phyloP scores from a whole-genome alignment of 2,113 vertebrate species.

The Rhinopithecus roxellana region DNA sequence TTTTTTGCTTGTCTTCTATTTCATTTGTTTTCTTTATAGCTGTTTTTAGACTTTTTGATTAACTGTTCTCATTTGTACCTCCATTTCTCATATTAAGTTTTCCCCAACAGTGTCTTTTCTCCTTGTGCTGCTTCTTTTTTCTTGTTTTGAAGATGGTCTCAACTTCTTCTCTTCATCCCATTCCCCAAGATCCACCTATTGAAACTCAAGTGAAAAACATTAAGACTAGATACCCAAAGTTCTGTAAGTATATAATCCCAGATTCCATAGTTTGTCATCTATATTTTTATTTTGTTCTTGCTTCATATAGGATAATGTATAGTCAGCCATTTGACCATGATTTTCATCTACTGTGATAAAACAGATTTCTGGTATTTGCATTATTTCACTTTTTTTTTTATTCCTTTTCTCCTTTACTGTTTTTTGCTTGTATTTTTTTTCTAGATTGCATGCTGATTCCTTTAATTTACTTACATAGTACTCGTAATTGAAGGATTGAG shows the following conservation, averaged over 20 bases:
- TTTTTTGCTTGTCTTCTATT: neutral
- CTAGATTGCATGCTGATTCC: neutral
- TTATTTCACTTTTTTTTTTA: neutral
- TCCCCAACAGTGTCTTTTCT: neutral
- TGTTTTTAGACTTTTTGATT: neutral
- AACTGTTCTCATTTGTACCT: neutral
- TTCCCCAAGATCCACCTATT: neutral
- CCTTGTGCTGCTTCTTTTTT: neutral
- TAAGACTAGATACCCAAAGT: neutral
- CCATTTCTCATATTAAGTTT: neutral
- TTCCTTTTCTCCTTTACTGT: neutral
- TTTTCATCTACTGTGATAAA: neutral
- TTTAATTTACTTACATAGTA: neutral
- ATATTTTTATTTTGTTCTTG: neutral
- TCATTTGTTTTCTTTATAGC: neutral
- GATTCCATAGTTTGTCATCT: neutral
- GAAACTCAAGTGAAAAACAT: neutral
- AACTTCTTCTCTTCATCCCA: neutral
- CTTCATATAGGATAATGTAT: neutral
- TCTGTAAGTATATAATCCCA: neutral
- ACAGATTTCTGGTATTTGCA: neutral
- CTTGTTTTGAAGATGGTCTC: neutral
- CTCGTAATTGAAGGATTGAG: neutral
- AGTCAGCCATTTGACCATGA: neutral
- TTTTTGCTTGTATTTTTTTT: neutral